These are phyloP conservation scores for Agonopterix arenella DNA, from an alignment of 2,888 invertebrate species.

Conservation along the genomic window DNA sequence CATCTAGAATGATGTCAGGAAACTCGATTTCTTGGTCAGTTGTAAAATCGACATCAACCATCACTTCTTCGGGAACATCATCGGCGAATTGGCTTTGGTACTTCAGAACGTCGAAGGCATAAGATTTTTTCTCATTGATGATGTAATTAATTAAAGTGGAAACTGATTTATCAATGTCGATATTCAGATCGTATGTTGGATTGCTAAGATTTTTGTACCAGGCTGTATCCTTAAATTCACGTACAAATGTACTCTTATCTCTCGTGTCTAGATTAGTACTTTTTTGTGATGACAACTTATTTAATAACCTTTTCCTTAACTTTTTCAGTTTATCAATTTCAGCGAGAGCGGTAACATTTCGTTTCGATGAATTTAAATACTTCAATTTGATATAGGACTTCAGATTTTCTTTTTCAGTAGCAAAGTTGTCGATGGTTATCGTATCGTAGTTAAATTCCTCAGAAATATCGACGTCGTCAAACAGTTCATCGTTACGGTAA, in stretches of 20 bases:
- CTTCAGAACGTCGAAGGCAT: constrained; percentile 31
- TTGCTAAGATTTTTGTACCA: constrained; percentile 24
- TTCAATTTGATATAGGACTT: constrained; percentile 35
- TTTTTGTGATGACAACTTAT: constrained; percentile 11
- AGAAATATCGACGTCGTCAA: constrained; percentile 25
- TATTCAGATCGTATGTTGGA: constrained; percentile 10
- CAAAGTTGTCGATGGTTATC: constrained; percentile 26
- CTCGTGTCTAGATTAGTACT: constrained; percentile 15
- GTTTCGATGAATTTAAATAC: constrained; percentile 20
- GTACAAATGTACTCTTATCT: constrained; percentile 21
- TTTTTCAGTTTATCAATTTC: constrained; percentile 33
- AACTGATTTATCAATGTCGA: constrained; percentile 32
- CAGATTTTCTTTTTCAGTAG: constrained; percentile 21
- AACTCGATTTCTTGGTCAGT: constrained; percentile 35
- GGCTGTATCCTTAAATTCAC: constrained; percentile 18
- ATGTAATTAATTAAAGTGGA: constrained; percentile 39
- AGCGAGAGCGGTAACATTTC: constrained; percentile 13
- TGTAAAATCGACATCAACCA: constrained; percentile 25
- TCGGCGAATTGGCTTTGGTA: constrained; percentile 21
- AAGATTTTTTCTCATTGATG: constrained; percentile 30
- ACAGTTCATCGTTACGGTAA: constrained; percentile 23
- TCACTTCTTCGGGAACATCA: constrained; percentile 20
- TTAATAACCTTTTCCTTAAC: constrained; percentile 21
- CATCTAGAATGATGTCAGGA: constrained; percentile 35
- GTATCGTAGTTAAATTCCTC: constrained; percentile 27